Percentiles rank a stretch among this genome's conserved stretches.
Evolutionary conservation across 1,140 invertebrate species (phyloP).

Genomic region (Sycophaga agraensis): DNA sequence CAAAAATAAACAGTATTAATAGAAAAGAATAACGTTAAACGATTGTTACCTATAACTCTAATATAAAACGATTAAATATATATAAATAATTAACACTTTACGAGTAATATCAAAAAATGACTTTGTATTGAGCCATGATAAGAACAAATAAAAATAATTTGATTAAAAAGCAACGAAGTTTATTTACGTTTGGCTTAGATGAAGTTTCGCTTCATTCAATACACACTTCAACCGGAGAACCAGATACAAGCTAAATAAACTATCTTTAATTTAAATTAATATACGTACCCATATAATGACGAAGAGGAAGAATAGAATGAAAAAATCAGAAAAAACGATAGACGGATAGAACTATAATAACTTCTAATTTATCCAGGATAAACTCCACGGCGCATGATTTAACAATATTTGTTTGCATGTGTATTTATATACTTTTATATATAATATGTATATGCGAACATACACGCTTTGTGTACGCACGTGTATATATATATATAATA

Average conservation of each 20-base stretch:
- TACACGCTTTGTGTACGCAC: slow-evolving; percentile 31
- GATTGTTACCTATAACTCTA: too few species aligned
- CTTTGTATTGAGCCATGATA: too few species aligned
- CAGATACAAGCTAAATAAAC: slow-evolving; percentile 11
- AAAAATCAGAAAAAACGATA: background rate
- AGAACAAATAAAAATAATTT: slow-evolving; percentile 19
- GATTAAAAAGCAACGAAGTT: slow-evolving; percentile 13
- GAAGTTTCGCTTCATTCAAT: slow-evolving; percentile 1
- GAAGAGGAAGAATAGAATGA: background rate
- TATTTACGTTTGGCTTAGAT: background rate
- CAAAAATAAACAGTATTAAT: too few species aligned
- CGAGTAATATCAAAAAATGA: too few species aligned
- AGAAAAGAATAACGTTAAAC: too few species aligned
- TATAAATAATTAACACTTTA: too few species aligned
- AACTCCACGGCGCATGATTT: slow-evolving; percentile 20
- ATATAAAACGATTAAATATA: too few species aligned
- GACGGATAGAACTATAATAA: slow-evolving; percentile 21
- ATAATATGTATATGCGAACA: slow-evolving; percentile 38
- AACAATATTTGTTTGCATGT: slow-evolving; percentile 21
- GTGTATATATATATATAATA: too few species aligned
- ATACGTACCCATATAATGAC: slow-evolving; percentile 2
- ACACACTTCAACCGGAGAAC: slow-evolving; percentile 7
- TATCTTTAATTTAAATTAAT: too few species aligned
- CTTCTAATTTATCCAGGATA: slow-evolving; percentile 18
- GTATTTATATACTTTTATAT: slow-evolving; percentile 26